Evolutionary conservation across 1,140 invertebrate species (phyloP).

Genomic region (Littorina saxatilis): DNA sequence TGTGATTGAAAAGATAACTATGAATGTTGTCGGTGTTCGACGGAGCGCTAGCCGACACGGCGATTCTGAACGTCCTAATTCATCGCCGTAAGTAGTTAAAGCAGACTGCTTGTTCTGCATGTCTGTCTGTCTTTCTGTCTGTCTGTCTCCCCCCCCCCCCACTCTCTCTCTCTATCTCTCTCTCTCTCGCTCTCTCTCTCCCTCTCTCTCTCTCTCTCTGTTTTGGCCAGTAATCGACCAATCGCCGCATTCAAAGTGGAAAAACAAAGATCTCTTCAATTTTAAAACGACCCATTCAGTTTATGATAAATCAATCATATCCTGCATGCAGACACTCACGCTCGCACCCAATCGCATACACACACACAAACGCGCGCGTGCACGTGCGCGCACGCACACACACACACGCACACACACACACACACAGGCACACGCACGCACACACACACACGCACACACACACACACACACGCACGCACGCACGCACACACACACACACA

Average conservation of each 20-base stretch:
- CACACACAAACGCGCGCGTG: neutral
- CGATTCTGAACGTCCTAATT: no score
- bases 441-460: neutral
- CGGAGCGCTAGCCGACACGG: no score
- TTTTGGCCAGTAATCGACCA: no score
- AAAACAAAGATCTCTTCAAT: no score
- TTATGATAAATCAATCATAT: no score
- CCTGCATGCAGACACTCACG: no score
- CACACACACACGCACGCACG: neutral
- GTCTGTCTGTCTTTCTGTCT: neutral
- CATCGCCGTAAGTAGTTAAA: no score
- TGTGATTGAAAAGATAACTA: no score
- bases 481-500: neutral
- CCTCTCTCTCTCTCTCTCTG: slow-evolving; percentile 14
- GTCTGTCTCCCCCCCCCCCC: neutral
- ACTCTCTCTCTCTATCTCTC: slow-evolving; percentile 3
- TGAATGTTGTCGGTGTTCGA: no score
- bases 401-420: neutral
- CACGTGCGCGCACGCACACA: neutral
- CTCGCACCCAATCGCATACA: neutral
- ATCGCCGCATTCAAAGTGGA: no score
- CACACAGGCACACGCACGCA: neutral
- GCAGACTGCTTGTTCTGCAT: no score
- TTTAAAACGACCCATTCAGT: no score
- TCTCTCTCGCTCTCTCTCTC: slow-evolving; percentile 21